phyloP scores from a whole-genome alignment of 2,113 vertebrate genomes.

The Hydrolagus affinis region DNA sequence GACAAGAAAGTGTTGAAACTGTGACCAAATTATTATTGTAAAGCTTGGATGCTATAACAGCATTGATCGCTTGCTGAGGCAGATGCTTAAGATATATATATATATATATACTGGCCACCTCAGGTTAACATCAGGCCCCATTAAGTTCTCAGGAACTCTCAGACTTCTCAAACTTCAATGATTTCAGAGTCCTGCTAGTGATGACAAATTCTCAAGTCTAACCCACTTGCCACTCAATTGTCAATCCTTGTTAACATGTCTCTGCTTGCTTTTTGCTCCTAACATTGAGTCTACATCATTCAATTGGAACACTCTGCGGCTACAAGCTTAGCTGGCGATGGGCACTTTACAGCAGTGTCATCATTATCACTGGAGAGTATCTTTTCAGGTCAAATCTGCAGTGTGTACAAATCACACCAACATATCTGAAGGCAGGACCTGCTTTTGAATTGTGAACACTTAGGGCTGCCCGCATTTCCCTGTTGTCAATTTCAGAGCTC shows the following conservation, averaged over 20 bases:
- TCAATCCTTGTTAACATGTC: slow-evolving; percentile 28
- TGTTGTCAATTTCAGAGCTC: slow-evolving; percentile 77
- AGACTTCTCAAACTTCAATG: not conserved
- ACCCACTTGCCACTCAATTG: slow-evolving; percentile 24
- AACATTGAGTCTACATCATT: slow-evolving; percentile 10
- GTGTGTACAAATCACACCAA: slow-evolving; percentile 19
- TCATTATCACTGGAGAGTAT: slow-evolving; percentile 1
- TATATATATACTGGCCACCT: slow-evolving; percentile 12
- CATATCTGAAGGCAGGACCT: not conserved
- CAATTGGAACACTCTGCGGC: slow-evolving; percentile 19
- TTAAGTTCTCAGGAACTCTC: slow-evolving; percentile 11
- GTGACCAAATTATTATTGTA: slow-evolving; percentile 4
- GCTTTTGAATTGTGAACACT: slow-evolving; percentile 34
- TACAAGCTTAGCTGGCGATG: not conserved
- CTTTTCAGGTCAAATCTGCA: slow-evolving; percentile 24
- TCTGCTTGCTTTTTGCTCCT: slow-evolving; percentile 22
- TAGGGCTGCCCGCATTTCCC: slow-evolving; percentile 66
- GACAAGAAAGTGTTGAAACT: slow-evolving; percentile 14
- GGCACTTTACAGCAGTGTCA: slow-evolving; percentile 13
- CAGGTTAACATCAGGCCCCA: slow-evolving; percentile 1
- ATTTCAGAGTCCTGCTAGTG: slow-evolving; percentile 6
- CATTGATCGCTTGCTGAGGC: slow-evolving; percentile 21
- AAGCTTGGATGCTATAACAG: not conserved
- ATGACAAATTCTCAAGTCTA: not conserved
- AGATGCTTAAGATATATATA: slow-evolving; percentile 13